Conservation (phyloP, 1,140 invertebrate genomes). For the Harpegnathos saltator region DNA sequence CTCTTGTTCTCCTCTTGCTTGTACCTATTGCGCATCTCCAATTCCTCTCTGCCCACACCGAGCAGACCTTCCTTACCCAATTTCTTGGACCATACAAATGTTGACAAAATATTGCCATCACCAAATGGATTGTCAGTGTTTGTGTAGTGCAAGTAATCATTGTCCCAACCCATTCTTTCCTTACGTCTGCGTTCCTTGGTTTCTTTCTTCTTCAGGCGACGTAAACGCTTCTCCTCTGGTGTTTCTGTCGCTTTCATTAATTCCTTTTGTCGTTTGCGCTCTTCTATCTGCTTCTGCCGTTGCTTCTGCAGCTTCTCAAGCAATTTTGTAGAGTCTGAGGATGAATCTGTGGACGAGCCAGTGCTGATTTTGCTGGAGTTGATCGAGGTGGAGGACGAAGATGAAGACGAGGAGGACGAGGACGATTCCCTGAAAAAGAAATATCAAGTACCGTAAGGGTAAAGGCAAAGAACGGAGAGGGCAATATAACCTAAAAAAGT, state of each 20-base stretch:
- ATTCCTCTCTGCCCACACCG: conserved; percentile 92
- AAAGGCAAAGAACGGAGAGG: too few relatives aligned
- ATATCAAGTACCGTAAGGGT: not conserved
- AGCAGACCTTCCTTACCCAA: conserved; percentile 97
- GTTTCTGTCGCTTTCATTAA: conserved; percentile 96
- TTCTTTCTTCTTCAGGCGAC: conserved; percentile 96
- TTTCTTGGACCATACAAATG: conserved; percentile 99
- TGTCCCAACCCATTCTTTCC: conserved; percentile 98
- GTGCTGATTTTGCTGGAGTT: conserved; percentile 58
- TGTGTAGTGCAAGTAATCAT: conserved; percentile 98
- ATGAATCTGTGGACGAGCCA: conserved; percentile 80
- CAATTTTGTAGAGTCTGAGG: conserved; percentile 89
- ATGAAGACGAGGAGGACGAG: conserved; percentile 68
- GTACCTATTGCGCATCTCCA: conserved; percentile 93
- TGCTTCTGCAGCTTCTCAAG: conserved; percentile 91
- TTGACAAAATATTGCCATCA: conserved; percentile 96
- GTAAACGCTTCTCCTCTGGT: conserved; percentile 96
- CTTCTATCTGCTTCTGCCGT: conserved; percentile 88
- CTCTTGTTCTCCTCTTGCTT: conserved; percentile 96
- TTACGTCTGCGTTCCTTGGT: conserved; percentile 95
- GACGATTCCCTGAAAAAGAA: conserved; percentile 18
- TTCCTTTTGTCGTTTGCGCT: conserved; percentile 92
- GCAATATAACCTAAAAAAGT: not conserved
- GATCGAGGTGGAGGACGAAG: conserved; percentile 72
- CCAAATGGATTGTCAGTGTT: conserved; percentile 99